Conservation (phyloP, 2,888 invertebrate species). For the Dastarcus helophoroides region DNA sequence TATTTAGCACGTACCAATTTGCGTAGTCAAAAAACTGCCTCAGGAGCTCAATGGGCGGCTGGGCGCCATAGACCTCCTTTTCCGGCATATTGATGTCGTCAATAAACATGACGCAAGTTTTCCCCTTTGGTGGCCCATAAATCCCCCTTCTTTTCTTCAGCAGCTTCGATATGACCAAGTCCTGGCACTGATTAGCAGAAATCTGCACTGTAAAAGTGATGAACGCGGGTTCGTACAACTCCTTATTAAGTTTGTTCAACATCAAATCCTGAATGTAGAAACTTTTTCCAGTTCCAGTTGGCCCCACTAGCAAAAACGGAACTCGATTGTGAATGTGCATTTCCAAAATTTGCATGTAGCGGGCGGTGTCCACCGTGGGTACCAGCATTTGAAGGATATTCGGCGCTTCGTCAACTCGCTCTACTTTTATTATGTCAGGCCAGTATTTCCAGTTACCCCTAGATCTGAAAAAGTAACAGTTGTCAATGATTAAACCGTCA, state of each 20-base stretch:
- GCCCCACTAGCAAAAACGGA: constrained; percentile 65
- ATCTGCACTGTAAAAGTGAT: constrained; percentile 77
- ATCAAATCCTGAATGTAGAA: constrained; percentile 64
- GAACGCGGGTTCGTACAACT: constrained; percentile 62
- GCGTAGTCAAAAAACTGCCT: constrained; percentile 75
- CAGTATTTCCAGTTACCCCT: constrained; percentile 84
- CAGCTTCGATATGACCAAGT: constrained; percentile 60
- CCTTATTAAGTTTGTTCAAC: constrained; percentile 55
- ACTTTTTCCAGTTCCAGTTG: constrained; percentile 81
- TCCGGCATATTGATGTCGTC: constrained; percentile 85
- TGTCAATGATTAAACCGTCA: constrained; percentile 72
- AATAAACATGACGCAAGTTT: constrained; percentile 63
- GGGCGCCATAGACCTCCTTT: constrained; percentile 73
- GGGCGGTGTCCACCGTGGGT: constrained; percentile 77
- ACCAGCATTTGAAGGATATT: constrained; percentile 64
- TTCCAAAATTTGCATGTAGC: constrained; percentile 63
- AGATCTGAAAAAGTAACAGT: constrained; percentile 53
- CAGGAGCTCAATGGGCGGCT: constrained; percentile 74
- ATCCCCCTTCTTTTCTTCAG: constrained; percentile 58
- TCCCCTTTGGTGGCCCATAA: constrained; percentile 66
- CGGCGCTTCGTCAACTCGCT: constrained; percentile 51
- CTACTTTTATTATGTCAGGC: constrained; percentile 58
- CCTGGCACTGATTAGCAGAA: constrained; percentile 70
- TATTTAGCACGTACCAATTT: no score
- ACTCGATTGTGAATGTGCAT: constrained; percentile 60